phyloP scores from a whole-genome alignment of 2,797 vertebrate genomes.

The Babyrousa celebensis region DNA sequence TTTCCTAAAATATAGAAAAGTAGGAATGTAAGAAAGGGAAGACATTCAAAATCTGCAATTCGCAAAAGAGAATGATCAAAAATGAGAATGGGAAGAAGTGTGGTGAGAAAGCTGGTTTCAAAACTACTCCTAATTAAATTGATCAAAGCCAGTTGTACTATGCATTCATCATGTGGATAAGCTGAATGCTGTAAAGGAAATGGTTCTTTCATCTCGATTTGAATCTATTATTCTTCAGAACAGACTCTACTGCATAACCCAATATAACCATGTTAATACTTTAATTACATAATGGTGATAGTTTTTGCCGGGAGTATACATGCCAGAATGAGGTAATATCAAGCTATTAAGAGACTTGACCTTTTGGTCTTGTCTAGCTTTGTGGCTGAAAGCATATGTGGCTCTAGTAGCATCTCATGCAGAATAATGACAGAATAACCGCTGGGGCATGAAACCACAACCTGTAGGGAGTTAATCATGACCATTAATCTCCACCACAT shows the following conservation, averaged over 20 bases:
- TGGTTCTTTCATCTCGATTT: constrained; percentile 33
- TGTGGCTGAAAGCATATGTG: constrained; percentile 74
- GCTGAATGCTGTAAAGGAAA: background rate
- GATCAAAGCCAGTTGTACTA: background rate
- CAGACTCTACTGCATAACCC: background rate
- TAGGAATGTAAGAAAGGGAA: background rate
- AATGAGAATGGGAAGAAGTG: background rate
- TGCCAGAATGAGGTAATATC: constrained; percentile 79
- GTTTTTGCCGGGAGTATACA: constrained; percentile 69
- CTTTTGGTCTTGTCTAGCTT: constrained; percentile 65
- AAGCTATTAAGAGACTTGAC: constrained; percentile 79
- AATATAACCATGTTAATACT: constrained; percentile 64
- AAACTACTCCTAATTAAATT: background rate
- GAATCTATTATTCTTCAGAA: constrained; percentile 50
- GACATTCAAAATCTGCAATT: constrained; percentile 3
- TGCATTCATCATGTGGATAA: background rate
- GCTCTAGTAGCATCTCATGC: constrained; percentile 89
- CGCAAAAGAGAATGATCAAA: background rate
- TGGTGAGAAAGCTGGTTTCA: background rate
- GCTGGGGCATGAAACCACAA: constrained; percentile 94
- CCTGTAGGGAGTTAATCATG: constrained; percentile 94
- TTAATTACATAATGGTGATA: constrained; percentile 76
- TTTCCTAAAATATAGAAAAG: background rate
- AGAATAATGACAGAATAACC: constrained; percentile 94
- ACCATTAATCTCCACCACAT: constrained; percentile 94